These are phyloP conservation scores for Pseudococcus viburni DNA, from an alignment of 2,888 invertebrate genomes.

Conservation along the genomic window DNA sequence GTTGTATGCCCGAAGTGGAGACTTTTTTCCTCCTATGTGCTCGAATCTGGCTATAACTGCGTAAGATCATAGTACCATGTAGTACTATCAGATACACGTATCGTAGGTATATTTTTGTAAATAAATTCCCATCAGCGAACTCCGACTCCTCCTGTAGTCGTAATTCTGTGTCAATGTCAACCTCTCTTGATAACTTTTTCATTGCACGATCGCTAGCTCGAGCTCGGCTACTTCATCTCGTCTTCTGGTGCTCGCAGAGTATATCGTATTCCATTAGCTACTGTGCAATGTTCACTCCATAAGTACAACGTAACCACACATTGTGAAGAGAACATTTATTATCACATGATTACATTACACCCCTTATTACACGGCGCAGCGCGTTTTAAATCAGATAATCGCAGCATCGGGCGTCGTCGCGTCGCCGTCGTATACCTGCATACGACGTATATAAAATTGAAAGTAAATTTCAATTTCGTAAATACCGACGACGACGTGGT, in stretches of 20 bases:
- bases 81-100: not conserved
- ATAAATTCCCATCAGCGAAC: slow-evolving; percentile 22
- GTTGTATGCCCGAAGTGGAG: not conserved
- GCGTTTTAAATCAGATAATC: not conserved
- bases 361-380: not conserved
- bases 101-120: not conserved
- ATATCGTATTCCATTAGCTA: not conserved
- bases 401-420: slow-evolving; percentile 6
- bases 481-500: not conserved
- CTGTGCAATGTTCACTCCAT: not conserved
- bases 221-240: not conserved
- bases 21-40: not conserved
- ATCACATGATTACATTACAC: slow-evolving; percentile 18
- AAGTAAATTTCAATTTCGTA: slow-evolving; percentile 44
- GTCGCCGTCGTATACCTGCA: not conserved
- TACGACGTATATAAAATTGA: not conserved
- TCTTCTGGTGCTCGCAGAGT: not conserved
- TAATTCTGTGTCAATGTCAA: slow-evolving; percentile 46
- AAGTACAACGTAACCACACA: not conserved
- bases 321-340: not conserved
- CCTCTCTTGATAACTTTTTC: slow-evolving; percentile 30
- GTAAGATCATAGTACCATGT: not conserved
- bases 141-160: not conserved
- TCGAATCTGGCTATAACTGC: not conserved
- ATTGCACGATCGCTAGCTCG: not conserved